Percentiles rank a stretch among this genome's conserved stretches.
Evolutionary conservation across 2,113 vertebrate species (phyloP).

Genomic region (Chloebia gouldiae): DNA sequence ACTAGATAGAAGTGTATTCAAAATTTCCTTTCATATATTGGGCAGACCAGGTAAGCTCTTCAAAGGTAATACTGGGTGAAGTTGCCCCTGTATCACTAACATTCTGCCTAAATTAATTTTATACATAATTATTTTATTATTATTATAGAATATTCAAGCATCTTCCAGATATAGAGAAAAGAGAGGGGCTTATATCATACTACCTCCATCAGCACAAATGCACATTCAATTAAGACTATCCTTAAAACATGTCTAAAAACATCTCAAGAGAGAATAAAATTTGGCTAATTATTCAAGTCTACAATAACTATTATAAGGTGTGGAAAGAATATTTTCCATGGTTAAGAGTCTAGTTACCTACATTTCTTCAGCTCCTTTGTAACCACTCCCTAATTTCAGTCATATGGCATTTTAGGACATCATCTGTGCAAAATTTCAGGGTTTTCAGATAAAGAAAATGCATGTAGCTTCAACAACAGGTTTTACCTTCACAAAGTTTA

Average conservation of each 20-base stretch:
- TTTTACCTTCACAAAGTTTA: background rate
- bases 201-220: background rate
- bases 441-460: background rate
- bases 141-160: background rate
- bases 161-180: background rate
- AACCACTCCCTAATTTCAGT: background rate
- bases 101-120: background rate
- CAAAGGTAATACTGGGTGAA: background rate
- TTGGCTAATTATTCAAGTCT: background rate
- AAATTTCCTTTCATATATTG: background rate
- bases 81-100: background rate
- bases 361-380: background rate
- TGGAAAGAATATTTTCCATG: background rate
- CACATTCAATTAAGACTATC: background rate
- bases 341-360: background rate
- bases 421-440: background rate
- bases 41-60: background rate
- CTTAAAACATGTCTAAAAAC: background rate
- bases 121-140: background rate
- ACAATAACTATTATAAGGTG: background rate
- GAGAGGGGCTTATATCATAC: rapidly evolving
- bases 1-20: background rate
- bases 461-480: background rate
- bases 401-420: background rate
- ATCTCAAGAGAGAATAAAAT: background rate